phyloP scores from a whole-genome alignment of 2,888 invertebrate genomes.

The Polia nebulosa region DNA sequence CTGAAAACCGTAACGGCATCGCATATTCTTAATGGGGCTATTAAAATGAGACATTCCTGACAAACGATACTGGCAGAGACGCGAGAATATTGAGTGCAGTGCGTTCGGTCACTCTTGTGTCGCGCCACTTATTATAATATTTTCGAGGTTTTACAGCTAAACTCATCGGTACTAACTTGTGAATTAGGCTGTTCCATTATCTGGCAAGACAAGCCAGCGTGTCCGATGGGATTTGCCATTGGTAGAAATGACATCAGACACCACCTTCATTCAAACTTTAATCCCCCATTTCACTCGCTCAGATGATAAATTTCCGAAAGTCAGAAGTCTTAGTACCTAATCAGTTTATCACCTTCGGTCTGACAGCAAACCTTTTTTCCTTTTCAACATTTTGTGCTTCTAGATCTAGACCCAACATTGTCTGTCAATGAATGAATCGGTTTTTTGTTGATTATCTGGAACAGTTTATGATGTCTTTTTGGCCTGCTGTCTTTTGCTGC shows the following conservation, averaged over 20 bases:
- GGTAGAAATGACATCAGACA: neutral
- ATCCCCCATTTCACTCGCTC: neutral
- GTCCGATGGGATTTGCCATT: neutral
- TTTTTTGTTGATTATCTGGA: no score
- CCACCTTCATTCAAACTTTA: neutral
- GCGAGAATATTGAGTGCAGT: conserved; percentile 71
- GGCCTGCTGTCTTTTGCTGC: no score
- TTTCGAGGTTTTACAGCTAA: conserved; percentile 16
- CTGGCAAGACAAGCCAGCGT: neutral
- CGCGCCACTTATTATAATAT: conserved; percentile 55
- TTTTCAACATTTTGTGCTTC: neutral
- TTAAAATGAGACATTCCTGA: conserved; percentile 79
- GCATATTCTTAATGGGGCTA: conserved; percentile 71
- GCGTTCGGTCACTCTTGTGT: conserved; percentile 61
- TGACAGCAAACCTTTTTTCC: neutral
- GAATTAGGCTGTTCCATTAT: neutral
- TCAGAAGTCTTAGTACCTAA: neutral
- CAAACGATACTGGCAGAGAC: conserved; percentile 61
- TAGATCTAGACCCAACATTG: neutral
- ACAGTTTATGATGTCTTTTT: no score
- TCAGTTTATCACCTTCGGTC: neutral
- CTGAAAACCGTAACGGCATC: conserved; percentile 72
- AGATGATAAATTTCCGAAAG: neutral
- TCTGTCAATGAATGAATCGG: neutral
- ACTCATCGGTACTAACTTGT: neutral